These are phyloP conservation scores for Ariolimax columbianus DNA, from an alignment of 2,888 invertebrate genomes.

Conservation along the genomic window DNA sequence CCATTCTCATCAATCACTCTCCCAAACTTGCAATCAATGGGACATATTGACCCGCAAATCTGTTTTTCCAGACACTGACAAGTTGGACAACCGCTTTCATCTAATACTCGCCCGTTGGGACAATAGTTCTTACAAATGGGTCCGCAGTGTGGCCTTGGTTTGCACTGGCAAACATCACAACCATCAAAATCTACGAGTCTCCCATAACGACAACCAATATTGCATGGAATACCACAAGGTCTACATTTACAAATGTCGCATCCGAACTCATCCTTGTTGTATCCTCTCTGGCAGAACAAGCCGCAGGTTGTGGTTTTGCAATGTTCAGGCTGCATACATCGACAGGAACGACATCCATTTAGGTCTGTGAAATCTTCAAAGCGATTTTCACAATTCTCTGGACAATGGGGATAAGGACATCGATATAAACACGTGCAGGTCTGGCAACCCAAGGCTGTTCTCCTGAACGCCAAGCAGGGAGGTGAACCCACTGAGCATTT, in stretches of 20 bases:
- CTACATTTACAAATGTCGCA: conserved; percentile 1
- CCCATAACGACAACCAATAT: background rate
- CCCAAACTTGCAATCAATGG: background rate
- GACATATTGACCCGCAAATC: background rate
- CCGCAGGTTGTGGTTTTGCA: background rate
- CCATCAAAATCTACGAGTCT: background rate
- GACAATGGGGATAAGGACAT: background rate
- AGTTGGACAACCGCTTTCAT: background rate
- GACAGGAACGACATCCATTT: background rate
- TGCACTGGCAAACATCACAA: background rate
- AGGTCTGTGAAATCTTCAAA: background rate
- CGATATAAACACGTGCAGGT: background rate
- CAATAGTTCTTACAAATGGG: background rate
- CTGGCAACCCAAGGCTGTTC: background rate
- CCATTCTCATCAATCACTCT: background rate
- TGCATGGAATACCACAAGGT: background rate
- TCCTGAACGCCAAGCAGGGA: background rate
- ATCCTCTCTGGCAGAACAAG: background rate
- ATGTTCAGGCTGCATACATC: background rate
- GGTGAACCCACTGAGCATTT: background rate
- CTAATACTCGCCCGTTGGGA: background rate
- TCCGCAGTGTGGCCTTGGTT: background rate
- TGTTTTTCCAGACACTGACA: background rate
- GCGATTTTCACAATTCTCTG: background rate
- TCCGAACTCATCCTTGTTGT: background rate